Evolutionary conservation across 37 sponge, comb jelly and placozoan species (phyloP).

Genomic region (Halisarca cf. caerulea): DNA sequence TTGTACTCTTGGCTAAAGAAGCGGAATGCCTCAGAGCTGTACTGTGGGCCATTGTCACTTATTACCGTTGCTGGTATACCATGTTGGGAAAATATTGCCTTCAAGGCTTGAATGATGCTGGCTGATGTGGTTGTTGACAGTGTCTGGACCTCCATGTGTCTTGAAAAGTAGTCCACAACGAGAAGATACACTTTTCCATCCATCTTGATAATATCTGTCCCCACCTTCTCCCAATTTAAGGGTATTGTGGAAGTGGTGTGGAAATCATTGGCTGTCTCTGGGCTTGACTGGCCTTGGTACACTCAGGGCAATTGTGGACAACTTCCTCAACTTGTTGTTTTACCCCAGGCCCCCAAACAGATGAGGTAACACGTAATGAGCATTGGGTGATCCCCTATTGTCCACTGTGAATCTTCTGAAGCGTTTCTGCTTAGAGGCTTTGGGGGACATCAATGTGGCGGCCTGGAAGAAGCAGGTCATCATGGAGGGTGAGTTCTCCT

Average conservation of each 20-base stretch:
- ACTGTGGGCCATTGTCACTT: too few relatives aligned
- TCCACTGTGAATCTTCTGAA: constrained; percentile 44
- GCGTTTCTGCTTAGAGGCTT: constrained; percentile 2
- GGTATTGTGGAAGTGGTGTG: background rate
- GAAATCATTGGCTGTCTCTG: background rate
- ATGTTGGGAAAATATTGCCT: too few relatives aligned
- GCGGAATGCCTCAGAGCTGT: too few relatives aligned
- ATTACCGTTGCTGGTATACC: too few relatives aligned
- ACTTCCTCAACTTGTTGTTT: constrained; percentile 31
- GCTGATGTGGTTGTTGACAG: too few relatives aligned
- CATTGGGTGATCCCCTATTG: constrained; percentile 55
- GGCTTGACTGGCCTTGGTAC: background rate
- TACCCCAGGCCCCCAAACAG: constrained; percentile 54
- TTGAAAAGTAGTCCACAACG: too few relatives aligned
- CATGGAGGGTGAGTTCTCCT: background rate
- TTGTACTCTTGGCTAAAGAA: too few relatives aligned
- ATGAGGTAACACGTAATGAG: constrained; percentile 27
- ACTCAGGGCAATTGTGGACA: constrained; percentile 19
- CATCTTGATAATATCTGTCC: too few relatives aligned
- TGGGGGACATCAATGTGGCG: constrained; percentile 35
- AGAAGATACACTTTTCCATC: too few relatives aligned
- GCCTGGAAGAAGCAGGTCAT: constrained; percentile 2
- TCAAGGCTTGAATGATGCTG: too few relatives aligned
- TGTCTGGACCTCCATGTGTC: too few relatives aligned
- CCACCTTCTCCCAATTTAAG: background rate